Evolutionary conservation across 1,140 invertebrate genomes (phyloP).

Genomic region (Orius laevigatus): DNA sequence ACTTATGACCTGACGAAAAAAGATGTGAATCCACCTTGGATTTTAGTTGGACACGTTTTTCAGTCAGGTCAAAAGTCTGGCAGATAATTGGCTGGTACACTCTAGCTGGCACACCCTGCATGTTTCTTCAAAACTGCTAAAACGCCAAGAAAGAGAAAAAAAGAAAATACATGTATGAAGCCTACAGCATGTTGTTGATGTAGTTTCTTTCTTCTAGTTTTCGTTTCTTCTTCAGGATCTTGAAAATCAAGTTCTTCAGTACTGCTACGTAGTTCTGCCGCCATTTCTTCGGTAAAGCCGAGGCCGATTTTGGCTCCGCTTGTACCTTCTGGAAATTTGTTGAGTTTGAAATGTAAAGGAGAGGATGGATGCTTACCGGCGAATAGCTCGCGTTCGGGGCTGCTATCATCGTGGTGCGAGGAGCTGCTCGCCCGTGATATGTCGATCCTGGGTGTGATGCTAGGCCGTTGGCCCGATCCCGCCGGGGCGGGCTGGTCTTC

Average conservation of each 20-base stretch:
- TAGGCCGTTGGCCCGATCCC: slow-evolving; percentile 18
- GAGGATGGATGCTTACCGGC: slow-evolving; percentile 23
- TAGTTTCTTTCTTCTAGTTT: slow-evolving; percentile 27
- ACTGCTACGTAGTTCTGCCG: slow-evolving; percentile 60
- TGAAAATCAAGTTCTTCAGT: slow-evolving; percentile 69
- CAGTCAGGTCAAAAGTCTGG: no score
- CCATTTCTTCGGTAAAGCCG: slow-evolving; percentile 33
- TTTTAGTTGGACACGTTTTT: no score
- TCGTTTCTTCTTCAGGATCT: slow-evolving; percentile 40
- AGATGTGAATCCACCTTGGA: no score
- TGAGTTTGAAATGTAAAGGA: background rate
- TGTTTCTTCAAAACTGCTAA: no score
- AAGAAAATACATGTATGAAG: slow-evolving; percentile 10
- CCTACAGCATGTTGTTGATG: slow-evolving; percentile 19
- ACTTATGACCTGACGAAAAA: no score
- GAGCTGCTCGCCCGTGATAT: slow-evolving; percentile 73
- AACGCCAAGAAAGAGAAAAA: background rate
- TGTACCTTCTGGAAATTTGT: slow-evolving; percentile 6
- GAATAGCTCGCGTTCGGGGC: slow-evolving; percentile 58
- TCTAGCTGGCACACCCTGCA: no score
- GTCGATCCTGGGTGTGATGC: slow-evolving; percentile 58
- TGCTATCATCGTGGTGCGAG: slow-evolving; percentile 60
- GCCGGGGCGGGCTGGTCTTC: slow-evolving; percentile 38
- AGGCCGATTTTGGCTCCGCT: slow-evolving; percentile 20
- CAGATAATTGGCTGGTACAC: no score